Evolutionary conservation across 2,888 invertebrate species (phyloP), one percentile per base, ranked within the genome.

Genomic region (Limnephilus auricula): DNA sequence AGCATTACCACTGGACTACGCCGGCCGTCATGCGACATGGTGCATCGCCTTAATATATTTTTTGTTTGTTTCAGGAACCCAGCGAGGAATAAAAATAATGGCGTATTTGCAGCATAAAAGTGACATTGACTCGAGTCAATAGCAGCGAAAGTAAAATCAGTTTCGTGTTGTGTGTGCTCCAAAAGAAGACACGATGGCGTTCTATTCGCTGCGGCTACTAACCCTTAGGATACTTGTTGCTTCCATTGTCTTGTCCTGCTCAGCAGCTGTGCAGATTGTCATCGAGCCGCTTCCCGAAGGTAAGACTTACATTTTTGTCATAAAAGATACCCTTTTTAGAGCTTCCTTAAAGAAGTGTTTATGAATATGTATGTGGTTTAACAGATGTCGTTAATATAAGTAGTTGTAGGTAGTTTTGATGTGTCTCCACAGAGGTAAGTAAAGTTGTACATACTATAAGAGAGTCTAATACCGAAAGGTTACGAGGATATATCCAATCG

Each of bases 261-360:
- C 85, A 6, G 85, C 89, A 79, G 95, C 95, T 91, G 94, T 96
- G 93, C 95, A 95, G 94, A 94, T 96, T 84, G 95, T 96, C 89
- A 96, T 96, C 94, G 96, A 96, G 94, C 96, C 96, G 15, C 94
- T 96, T 31, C 96, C 96, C 32, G 96, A 95, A 96, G 96, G 96
- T 96, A 94, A 94, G 95, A 89, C 12, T 31, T 13, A 31, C 2
- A 12, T 85, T 50, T 30, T 5, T 37, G 37, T 37, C 37, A 9
- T 40, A 40, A 40, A 40, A 40, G 10, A 40, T 4, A 34, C 34
- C 34, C 2, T 34, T n/a, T n/a, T n/a, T n/a, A n/a, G n/a, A n/a
- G n/a, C n/a, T n/a, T n/a, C n/a, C n/a, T n/a, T n/a, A n/a, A n/a
- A n/a, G n/a, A n/a, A n/a, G n/a, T n/a, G n/a, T n/a, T n/a, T n/a